phyloP scores from a whole-genome alignment of 30 jellyfish, hydroid and myxozoan genomes.

The Euphysa ruthae region DNA sequence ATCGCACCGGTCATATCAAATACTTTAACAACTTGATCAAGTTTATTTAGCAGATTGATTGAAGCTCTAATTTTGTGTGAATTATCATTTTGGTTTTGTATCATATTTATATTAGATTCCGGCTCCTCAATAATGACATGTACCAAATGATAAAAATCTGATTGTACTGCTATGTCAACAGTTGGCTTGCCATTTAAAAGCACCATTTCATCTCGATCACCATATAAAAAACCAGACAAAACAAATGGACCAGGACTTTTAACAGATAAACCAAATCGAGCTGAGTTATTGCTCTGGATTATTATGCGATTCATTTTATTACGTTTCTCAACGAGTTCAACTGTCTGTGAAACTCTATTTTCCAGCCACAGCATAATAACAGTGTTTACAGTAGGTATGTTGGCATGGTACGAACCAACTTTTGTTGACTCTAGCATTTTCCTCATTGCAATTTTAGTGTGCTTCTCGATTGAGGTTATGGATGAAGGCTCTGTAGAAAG shows the following conservation, averaged over 20 bases:
- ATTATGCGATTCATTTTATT: conserved; percentile 60
- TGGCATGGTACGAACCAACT: background rate
- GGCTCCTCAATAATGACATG: conserved; percentile 34
- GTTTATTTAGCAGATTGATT: conserved; percentile 2
- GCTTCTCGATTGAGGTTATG: background rate
- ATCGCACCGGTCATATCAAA: conserved; percentile 77
- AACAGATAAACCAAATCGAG: conserved; percentile 59
- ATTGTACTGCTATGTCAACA: conserved; percentile 48
- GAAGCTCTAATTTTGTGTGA: background rate
- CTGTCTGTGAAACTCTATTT: conserved; percentile 47
- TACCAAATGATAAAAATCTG: conserved; percentile 51
- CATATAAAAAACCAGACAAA: conserved; percentile 49
- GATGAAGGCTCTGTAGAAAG: conserved; percentile 15
- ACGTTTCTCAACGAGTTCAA: conserved; percentile 60
- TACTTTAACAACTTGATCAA: conserved; percentile 14
- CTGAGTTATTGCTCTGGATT: conserved; percentile 49
- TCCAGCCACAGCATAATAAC: conserved; percentile 59
- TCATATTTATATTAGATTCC: conserved; percentile 4
- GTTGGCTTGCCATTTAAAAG: conserved; percentile 35
- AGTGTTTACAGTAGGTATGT: conserved; percentile 4
- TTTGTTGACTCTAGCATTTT: conserved; percentile 34
- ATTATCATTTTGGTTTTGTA: conserved; percentile 8
- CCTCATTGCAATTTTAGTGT: conserved; percentile 9
- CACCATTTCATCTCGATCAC: conserved; percentile 35
- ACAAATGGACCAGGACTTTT: conserved; percentile 41